Percentiles rank a stretch among this genome's conserved stretches.
Evolutionary conservation across 2,113 vertebrate genomes (phyloP).

Genomic region (Trinectes maculatus): DNA sequence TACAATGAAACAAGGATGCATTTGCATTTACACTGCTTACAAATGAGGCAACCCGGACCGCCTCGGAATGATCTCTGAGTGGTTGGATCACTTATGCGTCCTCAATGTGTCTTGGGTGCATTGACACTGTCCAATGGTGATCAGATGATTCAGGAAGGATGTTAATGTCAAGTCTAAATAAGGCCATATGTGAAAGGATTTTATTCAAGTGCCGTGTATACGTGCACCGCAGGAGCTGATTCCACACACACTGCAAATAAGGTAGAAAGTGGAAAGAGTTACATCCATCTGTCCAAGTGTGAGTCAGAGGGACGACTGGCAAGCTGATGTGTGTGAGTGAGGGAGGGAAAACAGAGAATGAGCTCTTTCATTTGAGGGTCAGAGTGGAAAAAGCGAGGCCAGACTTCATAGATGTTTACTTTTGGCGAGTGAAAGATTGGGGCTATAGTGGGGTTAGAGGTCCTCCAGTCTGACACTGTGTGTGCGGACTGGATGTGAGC

Average conservation of each 20-base stretch:
- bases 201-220: conserved; percentile 7
- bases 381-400: conserved; percentile 55
- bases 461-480: conserved; percentile 36
- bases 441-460: conserved; percentile 39
- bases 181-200: not conserved
- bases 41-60: not conserved
- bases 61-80: not conserved
- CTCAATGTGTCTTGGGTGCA: not conserved
- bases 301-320: conserved; percentile 61
- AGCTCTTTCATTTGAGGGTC: conserved; percentile 75
- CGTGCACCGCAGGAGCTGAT: not conserved
- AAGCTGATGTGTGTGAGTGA: conserved; percentile 39
- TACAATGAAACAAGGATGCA: not conserved
- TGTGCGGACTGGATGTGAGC: not conserved
- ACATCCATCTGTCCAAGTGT: conserved; percentile 43
- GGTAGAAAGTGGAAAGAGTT: conserved; percentile 68
- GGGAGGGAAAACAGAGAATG: conserved; percentile 65
- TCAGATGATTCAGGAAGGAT: not conserved
- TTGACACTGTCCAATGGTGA: not conserved
- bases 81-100: not conserved
- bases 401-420: conserved; percentile 70
- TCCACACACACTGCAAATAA: too few relatives aligned
- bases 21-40: not conserved
- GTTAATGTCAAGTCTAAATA: not conserved
- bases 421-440: conserved; percentile 53